Conservation (phyloP, 92 coral and sea anemone genomes). For the Actinernus sp. region DNA sequence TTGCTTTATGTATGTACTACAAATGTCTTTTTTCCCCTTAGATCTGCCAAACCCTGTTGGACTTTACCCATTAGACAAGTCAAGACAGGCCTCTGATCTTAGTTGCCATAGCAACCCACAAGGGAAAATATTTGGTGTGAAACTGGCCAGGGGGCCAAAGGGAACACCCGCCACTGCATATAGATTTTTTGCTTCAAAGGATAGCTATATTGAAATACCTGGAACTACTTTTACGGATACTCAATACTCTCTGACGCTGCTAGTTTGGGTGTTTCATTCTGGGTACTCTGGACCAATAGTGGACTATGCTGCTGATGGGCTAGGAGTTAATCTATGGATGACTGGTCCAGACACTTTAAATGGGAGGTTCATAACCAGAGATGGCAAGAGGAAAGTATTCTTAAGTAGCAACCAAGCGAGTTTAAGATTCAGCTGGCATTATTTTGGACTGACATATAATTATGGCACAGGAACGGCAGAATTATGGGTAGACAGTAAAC, state of each 20-base stretch:
- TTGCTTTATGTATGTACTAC: too few relatives aligned
- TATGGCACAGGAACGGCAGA: slow-evolving; percentile 51
- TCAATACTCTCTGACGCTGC: slow-evolving; percentile 64
- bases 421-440: slow-evolving; percentile 63
- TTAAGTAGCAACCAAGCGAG: slow-evolving; percentile 34
- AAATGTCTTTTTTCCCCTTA: slow-evolving; percentile 3
- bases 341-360: slow-evolving; percentile 36
- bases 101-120: slow-evolving; percentile 81
- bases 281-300: slow-evolving; percentile 76
- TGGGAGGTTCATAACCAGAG: slow-evolving; percentile 30
- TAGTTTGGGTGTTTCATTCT: slow-evolving; percentile 69
- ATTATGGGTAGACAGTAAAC: slow-evolving; percentile 72
- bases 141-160: slow-evolving; percentile 53
- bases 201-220: slow-evolving; percentile 75
- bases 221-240: slow-evolving; percentile 51
- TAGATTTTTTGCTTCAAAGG: slow-evolving; percentile 63
- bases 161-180: slow-evolving; percentile 53
- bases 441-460: slow-evolving; percentile 68
- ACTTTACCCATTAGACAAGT: slow-evolving; percentile 66
- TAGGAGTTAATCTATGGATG: slow-evolving; percentile 67
- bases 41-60: slow-evolving; percentile 75
- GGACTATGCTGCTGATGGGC: slow-evolving; percentile 28
- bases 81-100: slow-evolving; percentile 55
- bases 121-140: slow-evolving; percentile 49
- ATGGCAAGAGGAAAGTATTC: slow-evolving; percentile 10